phyloP scores from a whole-genome alignment of 2,113 vertebrate species.

The Probosciger aterrimus region DNA sequence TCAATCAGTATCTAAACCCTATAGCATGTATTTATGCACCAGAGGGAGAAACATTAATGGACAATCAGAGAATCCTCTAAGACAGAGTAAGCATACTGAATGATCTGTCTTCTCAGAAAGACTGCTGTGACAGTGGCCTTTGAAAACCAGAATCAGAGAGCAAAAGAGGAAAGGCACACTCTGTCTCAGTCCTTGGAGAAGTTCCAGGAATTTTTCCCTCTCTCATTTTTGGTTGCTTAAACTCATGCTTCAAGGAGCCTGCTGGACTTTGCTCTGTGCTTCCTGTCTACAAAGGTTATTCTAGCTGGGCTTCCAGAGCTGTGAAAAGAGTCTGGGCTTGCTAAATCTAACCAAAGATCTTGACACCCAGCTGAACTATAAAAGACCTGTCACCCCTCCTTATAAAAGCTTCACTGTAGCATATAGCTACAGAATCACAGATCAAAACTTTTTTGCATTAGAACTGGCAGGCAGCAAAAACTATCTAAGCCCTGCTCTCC shows the following conservation, averaged over 20 bases:
- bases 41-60: neutral
- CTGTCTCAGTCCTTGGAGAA: neutral
- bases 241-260: neutral
- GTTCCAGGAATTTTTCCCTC: neutral
- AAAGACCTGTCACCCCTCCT: neutral
- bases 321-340: neutral
- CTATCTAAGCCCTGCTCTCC: neutral
- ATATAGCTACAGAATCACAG: neutral
- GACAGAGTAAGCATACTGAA: neutral
- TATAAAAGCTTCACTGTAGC: neutral
- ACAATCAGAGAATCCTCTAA: neutral
- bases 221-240: neutral
- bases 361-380: neutral
- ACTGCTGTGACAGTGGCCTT: constrained; percentile 1
- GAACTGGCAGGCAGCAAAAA: neutral
- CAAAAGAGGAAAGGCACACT: neutral
- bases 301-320: neutral
- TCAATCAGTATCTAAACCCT: neutral
- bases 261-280: neutral
- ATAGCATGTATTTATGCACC: neutral
- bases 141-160: constrained; percentile 2
- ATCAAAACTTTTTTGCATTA: neutral
- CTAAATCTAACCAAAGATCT: neutral
- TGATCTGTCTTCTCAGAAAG: neutral
- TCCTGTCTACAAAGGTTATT: neutral